phyloP scores from a whole-genome alignment of 2,888 invertebrate genomes.

The Tenthredo amoena region DNA sequence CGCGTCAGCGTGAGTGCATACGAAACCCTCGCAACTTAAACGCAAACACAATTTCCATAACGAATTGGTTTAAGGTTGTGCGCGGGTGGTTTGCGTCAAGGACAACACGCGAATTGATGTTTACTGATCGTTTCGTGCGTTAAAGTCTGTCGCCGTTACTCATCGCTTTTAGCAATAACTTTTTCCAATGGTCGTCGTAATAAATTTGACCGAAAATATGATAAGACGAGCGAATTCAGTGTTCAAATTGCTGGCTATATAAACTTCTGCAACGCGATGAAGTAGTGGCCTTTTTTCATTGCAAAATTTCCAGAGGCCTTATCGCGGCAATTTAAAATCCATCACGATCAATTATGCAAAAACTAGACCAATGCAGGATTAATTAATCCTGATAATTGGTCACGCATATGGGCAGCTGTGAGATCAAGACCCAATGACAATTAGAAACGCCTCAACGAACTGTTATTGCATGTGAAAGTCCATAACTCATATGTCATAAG shows the following conservation, averaged over 20 bases:
- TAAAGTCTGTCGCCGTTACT: too few relatives aligned
- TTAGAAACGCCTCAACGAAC: slow-evolving; percentile 53
- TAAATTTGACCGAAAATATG: background rate
- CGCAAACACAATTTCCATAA: slow-evolving; percentile 34
- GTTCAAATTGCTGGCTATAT: background rate
- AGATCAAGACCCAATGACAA: background rate
- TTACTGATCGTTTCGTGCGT: slow-evolving; percentile 6
- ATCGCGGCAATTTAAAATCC: background rate
- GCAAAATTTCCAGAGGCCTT: background rate
- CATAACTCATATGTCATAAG: slow-evolving; percentile 8
- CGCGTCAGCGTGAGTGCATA: slow-evolving; percentile 2
- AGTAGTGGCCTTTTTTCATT: background rate
- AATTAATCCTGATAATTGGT: background rate
- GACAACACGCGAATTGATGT: slow-evolving; percentile 7
- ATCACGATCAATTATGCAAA: background rate
- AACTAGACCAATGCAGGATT: background rate
- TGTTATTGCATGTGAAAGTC: slow-evolving; percentile 52
- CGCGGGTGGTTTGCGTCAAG: slow-evolving; percentile 33
- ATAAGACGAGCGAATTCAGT: background rate
- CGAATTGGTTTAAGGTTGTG: slow-evolving; percentile 21
- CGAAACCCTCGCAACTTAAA: background rate
- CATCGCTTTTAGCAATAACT: background rate
- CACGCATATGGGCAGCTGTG: background rate
- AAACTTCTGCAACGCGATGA: background rate
- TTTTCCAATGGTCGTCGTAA: background rate